Percentiles rank a stretch among this genome's conserved stretches.
These are phyloP conservation scores for Apamea anceps DNA, from an alignment of 2,888 invertebrate genomes.

Conservation along the genomic window DNA sequence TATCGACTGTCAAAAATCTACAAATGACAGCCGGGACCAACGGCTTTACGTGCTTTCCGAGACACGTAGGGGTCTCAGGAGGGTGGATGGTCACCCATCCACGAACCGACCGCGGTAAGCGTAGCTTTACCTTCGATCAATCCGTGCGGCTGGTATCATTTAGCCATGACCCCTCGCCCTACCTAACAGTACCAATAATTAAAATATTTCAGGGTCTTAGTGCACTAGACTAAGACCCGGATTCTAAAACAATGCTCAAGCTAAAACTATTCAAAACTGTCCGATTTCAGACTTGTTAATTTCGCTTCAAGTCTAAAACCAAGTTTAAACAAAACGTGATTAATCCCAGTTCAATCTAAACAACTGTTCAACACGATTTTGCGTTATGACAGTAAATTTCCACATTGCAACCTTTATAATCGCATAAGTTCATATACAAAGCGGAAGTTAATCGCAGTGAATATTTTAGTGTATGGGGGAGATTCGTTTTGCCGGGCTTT, in stretches of 20 bases:
- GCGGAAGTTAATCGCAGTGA: slow-evolving; percentile 38
- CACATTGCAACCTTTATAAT: slow-evolving; percentile 11
- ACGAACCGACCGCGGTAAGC: background rate
- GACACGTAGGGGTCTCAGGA: background rate
- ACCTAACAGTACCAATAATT: background rate
- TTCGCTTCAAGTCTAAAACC: background rate
- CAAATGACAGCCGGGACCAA: background rate
- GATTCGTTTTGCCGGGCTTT: slow-evolving; percentile 12
- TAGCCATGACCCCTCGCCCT: background rate
- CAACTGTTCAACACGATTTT: slow-evolving; percentile 8
- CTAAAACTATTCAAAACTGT: background rate
- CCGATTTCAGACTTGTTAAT: background rate
- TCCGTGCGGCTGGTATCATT: background rate
- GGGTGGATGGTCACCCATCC: background rate
- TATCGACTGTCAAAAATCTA: background rate
- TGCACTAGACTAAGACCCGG: background rate
- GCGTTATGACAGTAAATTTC: slow-evolving; percentile 17
- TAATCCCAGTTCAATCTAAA: slow-evolving; percentile 5
- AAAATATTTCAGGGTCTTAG: background rate
- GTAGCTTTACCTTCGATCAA: background rate
- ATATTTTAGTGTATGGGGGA: slow-evolving; percentile 47
- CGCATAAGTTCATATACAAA: slow-evolving; percentile 8
- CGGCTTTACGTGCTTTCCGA: background rate
- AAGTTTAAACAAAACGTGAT: background rate
- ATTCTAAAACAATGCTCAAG: background rate